Percentiles rank a stretch among this genome's conserved stretches.
phyloP scores from a whole-genome alignment of 2,888 invertebrate species.

The Spialia ferax region DNA sequence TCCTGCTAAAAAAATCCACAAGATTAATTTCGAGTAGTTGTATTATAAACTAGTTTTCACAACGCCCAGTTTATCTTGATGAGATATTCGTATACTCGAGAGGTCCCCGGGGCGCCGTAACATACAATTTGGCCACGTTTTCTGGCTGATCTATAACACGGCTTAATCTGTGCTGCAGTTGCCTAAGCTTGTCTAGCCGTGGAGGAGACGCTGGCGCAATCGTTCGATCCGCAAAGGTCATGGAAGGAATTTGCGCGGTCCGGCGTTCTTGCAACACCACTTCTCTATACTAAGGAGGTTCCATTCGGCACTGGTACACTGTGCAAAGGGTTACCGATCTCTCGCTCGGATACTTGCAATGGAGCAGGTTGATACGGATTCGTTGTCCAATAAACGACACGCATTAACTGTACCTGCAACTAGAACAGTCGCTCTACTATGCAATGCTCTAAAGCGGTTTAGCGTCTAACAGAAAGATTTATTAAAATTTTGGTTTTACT shows the following conservation, averaged over 20 bases:
- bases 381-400: conserved; percentile 38
- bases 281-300: conserved; percentile 67
- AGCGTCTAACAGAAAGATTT: no score
- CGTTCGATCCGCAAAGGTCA: conserved; percentile 85
- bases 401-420: conserved; percentile 37
- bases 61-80: conserved; percentile 32
- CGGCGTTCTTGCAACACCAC: conserved; percentile 77
- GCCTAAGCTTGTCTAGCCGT: conserved; percentile 81
- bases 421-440: conserved; percentile 35
- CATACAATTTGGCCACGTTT: conserved; percentile 37
- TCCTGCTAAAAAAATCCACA: background rate
- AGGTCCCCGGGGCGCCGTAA: conserved; percentile 33
- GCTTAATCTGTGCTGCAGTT: conserved; percentile 74
- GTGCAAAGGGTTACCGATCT: conserved; percentile 57
- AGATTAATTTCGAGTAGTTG: conserved; percentile 24
- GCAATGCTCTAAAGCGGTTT: conserved; percentile 37
- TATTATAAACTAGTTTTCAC: conserved; percentile 35
- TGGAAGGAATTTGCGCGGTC: conserved; percentile 84
- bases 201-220: conserved; percentile 81
- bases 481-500: no score
- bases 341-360: conserved; percentile 49
- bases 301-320: conserved; percentile 54
- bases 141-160: conserved; percentile 59
- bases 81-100: conserved; percentile 13
- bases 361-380: conserved; percentile 51